These are phyloP conservation scores for Muscicapa striata DNA, from an alignment of 2,797 vertebrate species.

Conservation along the genomic window DNA sequence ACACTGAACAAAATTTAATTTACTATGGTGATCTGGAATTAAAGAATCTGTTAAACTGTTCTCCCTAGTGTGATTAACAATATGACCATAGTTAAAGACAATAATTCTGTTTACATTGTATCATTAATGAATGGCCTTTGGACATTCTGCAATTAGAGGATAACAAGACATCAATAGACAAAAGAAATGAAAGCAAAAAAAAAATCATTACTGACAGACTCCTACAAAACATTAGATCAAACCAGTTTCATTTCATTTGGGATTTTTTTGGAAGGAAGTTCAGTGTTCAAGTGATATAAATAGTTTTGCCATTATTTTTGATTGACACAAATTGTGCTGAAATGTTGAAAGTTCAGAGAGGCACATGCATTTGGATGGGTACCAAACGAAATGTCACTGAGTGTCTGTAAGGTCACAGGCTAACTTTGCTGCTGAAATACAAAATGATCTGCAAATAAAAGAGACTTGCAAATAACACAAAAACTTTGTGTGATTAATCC, in stretches of 20 bases:
- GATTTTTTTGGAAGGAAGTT: constrained; percentile 14
- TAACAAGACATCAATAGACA: constrained; percentile 21
- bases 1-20: neutral
- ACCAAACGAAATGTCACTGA: constrained; percentile 52
- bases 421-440: neutral
- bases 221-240: neutral
- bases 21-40: constrained; percentile 7
- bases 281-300: constrained; percentile 8
- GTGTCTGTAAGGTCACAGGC: constrained; percentile 18
- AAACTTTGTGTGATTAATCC: neutral
- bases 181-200: constrained; percentile 42
- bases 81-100: constrained; percentile 15
- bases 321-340: constrained; percentile 51
- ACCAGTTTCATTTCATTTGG: neutral
- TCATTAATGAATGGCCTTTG: constrained; percentile 40
- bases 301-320: constrained; percentile 47
- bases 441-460: neutral
- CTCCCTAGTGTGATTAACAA: constrained; percentile 21
- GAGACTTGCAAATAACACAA: neutral
- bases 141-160: constrained; percentile 39
- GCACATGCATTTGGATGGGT: constrained; percentile 35
- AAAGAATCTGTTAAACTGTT: constrained; percentile 12
- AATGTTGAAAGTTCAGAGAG: constrained; percentile 23
- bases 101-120: constrained; percentile 48
- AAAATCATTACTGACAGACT: neutral